Base-by-base conservation (phyloP, 2,797 vertebrate genomes). In the Xiphophorus birchmanni region DNA sequence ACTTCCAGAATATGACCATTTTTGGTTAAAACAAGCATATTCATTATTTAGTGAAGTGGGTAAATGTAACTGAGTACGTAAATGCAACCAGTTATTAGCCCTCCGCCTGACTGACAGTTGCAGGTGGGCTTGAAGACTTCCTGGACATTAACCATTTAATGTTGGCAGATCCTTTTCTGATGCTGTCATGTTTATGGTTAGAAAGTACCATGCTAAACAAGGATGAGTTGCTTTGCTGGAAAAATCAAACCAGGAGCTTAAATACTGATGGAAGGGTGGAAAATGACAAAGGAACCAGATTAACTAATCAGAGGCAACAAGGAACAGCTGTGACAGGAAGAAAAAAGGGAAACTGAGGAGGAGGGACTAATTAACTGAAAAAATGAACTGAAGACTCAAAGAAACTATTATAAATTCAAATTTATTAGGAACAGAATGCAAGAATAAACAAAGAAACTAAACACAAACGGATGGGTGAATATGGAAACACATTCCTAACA, bases 111-210 rank as follows among this genome's bases (percentile, higher is more conserved):
- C 56, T 74, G 54, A 79, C 78, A 60, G 13, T 79, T 77, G 82
- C 75, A 85, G 82, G 86, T 80, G 74, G 42, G 69, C 79, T 83
- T 73, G 47, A 44, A 76, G 67, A 63, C 86, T 85, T 13, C 52
- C 76, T 76, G 72, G 69, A 63, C 72, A 72, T 80, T 80, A 79
- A 60, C 67, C 79, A 23, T 42, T 90, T 91, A 73, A 90, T 89
- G 82, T 91, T 81, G 73, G 47, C 74, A 73, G 56, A 88, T 80
- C 67, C 86, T 79, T 87, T 67, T 76, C 42, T 42, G 79, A 65
- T 56, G 9, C 7, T 60, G 11, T 58, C 4, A 5, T 15, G 56
- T 32, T 60, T 6, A 13, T 60, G n/a, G n/a, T 29, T 15, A 32
- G 56, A 60, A 60, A 32, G n/a, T n/a, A 60, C n/a, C 5, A 29